Evolutionary conservation across 2,888 invertebrate genomes (phyloP).

Genomic region (Prionchulus punctatus): DNA sequence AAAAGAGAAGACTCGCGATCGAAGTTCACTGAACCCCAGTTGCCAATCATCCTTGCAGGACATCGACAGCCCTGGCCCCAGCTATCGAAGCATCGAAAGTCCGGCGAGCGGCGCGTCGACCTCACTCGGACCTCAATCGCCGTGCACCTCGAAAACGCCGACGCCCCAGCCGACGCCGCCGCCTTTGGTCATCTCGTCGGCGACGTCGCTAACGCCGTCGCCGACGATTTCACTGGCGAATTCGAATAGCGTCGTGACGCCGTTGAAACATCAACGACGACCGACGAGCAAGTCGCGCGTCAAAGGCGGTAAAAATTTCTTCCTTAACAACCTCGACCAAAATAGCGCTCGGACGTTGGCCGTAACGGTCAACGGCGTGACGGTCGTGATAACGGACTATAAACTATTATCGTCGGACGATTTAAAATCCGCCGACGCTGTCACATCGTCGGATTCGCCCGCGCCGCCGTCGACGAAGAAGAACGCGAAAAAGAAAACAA

Average conservation of each 20-base stretch:
- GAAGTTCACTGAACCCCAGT: neutral
- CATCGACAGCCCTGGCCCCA: neutral
- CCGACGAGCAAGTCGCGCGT: too few relatives aligned
- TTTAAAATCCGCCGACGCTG: too few relatives aligned
- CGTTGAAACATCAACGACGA: neutral
- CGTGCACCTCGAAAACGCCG: neutral
- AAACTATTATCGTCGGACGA: constrained; percentile 34
- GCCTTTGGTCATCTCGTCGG: neutral
- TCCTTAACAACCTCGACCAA: constrained; percentile 56
- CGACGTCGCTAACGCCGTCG: neutral
- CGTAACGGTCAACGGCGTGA: constrained; percentile 89
- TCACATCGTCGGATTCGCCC: constrained; percentile 11
- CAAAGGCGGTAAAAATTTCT: too few relatives aligned
- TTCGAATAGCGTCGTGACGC: neutral
- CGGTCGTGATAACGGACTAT: constrained; percentile 85
- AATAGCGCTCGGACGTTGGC: constrained; percentile 80
- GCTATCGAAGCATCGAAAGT: neutral
- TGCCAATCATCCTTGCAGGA: neutral
- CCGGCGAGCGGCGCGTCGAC: neutral
- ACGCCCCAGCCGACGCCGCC: neutral
- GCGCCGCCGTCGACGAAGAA: neutral
- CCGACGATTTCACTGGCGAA: neutral
- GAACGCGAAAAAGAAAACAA: neutral
- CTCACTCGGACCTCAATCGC: neutral
- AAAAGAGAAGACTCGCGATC: neutral